Percentiles rank a stretch among this genome's conserved stretches.
phyloP scores from a whole-genome alignment of 1,140 invertebrate species.

The Trichonephila clavata region DNA sequence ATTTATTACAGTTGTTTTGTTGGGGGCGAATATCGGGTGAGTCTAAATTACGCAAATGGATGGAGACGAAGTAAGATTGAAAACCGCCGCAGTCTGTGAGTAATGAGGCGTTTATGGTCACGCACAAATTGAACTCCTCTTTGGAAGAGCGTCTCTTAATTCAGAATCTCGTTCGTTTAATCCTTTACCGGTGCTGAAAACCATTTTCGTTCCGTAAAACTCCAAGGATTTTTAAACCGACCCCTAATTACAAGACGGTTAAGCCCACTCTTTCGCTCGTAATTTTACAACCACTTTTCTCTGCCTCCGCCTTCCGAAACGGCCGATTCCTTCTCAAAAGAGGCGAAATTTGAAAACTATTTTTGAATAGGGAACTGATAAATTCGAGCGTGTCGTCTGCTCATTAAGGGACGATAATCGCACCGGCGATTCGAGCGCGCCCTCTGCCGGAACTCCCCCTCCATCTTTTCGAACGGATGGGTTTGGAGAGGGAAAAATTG shows the following conservation, averaged over 20 bases:
- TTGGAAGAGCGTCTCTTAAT: neutral
- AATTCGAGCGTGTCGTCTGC: conserved; percentile 39
- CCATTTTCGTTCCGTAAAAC: neutral
- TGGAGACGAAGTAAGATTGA: neutral
- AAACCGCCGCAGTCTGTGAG: neutral
- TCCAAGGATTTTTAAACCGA: conserved; percentile 29
- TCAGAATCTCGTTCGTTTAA: conserved; percentile 12
- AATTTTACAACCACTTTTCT: conserved; percentile 17
- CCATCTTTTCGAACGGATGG: neutral
- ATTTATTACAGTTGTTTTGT: no score
- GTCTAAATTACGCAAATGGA: neutral
- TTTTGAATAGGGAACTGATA: conserved; percentile 31
- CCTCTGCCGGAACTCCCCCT: neutral
- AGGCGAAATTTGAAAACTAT: conserved; percentile 31
- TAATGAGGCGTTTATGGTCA: neutral
- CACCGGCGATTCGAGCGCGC: neutral
- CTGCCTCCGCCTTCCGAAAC: neutral
- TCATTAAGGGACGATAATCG: conserved; percentile 49
- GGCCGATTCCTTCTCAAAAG: neutral
- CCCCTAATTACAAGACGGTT: conserved; percentile 32
- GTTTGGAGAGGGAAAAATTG: neutral
- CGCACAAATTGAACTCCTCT: neutral
- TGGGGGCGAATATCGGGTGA: neutral
- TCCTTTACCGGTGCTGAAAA: neutral
- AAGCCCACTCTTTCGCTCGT: neutral